Evolutionary conservation across 2,888 invertebrate genomes (phyloP).

Genomic region (Morpho helenor): DNA sequence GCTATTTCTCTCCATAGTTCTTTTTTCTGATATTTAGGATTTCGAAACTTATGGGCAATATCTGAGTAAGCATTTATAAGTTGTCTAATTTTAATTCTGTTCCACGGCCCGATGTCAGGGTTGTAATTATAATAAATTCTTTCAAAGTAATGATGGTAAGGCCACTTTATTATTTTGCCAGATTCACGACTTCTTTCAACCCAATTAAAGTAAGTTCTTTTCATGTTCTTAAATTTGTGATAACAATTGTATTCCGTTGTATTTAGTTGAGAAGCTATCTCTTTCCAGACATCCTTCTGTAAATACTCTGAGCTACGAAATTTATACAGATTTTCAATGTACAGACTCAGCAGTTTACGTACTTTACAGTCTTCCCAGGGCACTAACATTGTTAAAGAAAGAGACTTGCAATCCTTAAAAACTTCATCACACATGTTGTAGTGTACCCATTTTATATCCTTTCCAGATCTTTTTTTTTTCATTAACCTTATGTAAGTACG

Average conservation of each 20-base stretch:
- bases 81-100: slow-evolving; percentile 49
- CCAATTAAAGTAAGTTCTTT: slow-evolving; percentile 62
- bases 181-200: slow-evolving; percentile 49
- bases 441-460: slow-evolving; percentile 67
- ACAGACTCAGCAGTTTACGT: slow-evolving; percentile 50
- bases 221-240: slow-evolving; percentile 67
- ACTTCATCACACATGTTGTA: slow-evolving; percentile 62
- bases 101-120: slow-evolving; percentile 54
- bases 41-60: slow-evolving; percentile 58
- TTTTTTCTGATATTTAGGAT: slow-evolving; percentile 61
- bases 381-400: slow-evolving; percentile 48
- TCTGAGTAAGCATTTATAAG: slow-evolving; percentile 56
- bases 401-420: slow-evolving; percentile 57
- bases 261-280: slow-evolving; percentile 53
- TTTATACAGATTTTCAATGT: slow-evolving; percentile 57
- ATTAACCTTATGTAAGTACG: slow-evolving; percentile 62
- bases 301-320: slow-evolving; percentile 50
- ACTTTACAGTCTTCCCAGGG: slow-evolving; percentile 66
- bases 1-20: slow-evolving; percentile 66
- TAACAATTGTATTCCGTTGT: slow-evolving; percentile 67
- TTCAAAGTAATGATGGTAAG: slow-evolving; percentile 63
- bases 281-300: slow-evolving; percentile 68
- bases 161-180: slow-evolving; percentile 62
- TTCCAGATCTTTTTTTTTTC: slow-evolving; percentile 61
- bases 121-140: slow-evolving; percentile 61